Percentiles rank a stretch among this genome's conserved stretches.
Evolutionary conservation across 2,113 vertebrate genomes (phyloP).

Genomic region (Sigmodon hispidus): DNA sequence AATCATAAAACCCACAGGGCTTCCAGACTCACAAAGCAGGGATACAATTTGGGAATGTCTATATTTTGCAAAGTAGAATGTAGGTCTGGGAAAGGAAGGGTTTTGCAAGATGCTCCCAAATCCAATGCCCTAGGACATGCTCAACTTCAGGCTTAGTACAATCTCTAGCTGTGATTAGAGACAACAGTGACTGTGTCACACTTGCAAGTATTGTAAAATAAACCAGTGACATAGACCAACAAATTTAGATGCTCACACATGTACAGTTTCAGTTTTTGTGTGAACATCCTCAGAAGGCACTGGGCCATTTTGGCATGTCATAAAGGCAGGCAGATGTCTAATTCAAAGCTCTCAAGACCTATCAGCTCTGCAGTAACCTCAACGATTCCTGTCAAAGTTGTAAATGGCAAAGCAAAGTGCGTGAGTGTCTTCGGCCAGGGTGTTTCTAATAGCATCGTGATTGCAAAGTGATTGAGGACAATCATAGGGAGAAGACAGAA

Average conservation of each 20-base stretch:
- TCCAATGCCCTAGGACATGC: neutral
- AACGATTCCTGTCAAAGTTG: slow-evolving; percentile 54
- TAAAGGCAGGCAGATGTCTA: slow-evolving; percentile 51
- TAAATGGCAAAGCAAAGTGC: slow-evolving; percentile 65
- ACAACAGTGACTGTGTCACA: neutral
- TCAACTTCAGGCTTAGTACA: neutral
- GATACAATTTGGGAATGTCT: neutral
- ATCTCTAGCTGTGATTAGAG: neutral
- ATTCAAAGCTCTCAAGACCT: slow-evolving; percentile 70
- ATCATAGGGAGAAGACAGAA: slow-evolving; percentile 65
- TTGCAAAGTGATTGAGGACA: slow-evolving; percentile 70
- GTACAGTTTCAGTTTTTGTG: neutral
- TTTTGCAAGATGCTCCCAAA: neutral
- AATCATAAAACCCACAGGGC: neutral
- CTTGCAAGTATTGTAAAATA: neutral
- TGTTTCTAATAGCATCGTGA: slow-evolving; percentile 75
- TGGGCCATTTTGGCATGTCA: neutral
- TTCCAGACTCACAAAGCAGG: neutral
- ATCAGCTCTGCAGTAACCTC: slow-evolving; percentile 55
- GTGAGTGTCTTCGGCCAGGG: slow-evolving; percentile 38
- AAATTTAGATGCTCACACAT: neutral
- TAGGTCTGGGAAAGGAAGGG: neutral
- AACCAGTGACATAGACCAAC: neutral
- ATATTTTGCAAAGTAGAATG: neutral
- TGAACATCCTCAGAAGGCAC: neutral